phyloP scores from a whole-genome alignment of 2,888 invertebrate genomes.

The Drosophila atripex region DNA sequence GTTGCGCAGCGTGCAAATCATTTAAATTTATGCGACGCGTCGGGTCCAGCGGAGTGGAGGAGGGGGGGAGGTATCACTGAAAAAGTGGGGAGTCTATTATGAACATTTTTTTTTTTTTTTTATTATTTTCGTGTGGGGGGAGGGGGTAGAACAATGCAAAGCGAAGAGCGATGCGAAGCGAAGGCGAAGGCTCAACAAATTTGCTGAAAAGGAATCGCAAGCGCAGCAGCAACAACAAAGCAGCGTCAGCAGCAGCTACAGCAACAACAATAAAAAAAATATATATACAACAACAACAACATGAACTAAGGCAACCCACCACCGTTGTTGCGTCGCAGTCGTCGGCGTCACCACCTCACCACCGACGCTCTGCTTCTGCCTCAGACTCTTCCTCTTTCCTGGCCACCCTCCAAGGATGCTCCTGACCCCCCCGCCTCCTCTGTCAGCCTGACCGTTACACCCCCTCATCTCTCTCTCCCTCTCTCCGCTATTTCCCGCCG shows the following conservation, averaged over 20 bases:
- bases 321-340: slow-evolving; percentile 36
- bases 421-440: slow-evolving; percentile 5
- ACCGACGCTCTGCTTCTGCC: slow-evolving; percentile 44
- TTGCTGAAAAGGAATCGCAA: slow-evolving; percentile 74
- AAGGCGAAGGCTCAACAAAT: slow-evolving; percentile 72
- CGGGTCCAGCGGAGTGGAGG: background rate
- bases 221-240: slow-evolving; percentile 59
- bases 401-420: slow-evolving; percentile 45
- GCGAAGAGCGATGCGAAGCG: slow-evolving; percentile 68
- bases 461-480: background rate
- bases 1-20: slow-evolving; percentile 74
- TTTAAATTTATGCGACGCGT: slow-evolving; percentile 33
- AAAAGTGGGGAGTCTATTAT: slow-evolving; percentile 54
- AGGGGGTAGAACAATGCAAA: slow-evolving; percentile 5
- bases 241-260: slow-evolving; percentile 34
- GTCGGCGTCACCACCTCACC: slow-evolving; percentile 53
- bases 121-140: background rate
- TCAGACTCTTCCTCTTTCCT: slow-evolving; percentile 7
- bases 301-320: slow-evolving; percentile 51
- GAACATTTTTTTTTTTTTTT: slow-evolving; percentile 60
- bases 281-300: slow-evolving; percentile 14
- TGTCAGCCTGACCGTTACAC: background rate
- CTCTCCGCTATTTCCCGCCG: slow-evolving; percentile 5
- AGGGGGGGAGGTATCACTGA: background rate
- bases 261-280: slow-evolving; percentile 22